These are phyloP conservation scores for Phenacoccus solenopsis DNA, from an alignment of 1,140 invertebrate genomes.

Conservation along the genomic window DNA sequence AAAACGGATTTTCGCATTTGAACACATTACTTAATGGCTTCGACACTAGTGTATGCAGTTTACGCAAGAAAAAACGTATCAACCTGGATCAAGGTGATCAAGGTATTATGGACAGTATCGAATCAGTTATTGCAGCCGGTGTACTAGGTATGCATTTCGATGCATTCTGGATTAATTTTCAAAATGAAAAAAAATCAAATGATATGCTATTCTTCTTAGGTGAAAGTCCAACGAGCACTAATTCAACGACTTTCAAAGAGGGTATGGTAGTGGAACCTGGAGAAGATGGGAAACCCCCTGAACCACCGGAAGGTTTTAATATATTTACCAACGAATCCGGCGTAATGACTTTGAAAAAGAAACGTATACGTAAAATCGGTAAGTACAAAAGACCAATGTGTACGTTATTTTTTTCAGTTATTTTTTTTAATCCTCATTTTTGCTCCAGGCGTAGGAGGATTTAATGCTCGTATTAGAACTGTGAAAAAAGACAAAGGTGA, in stretches of 20 bases:
- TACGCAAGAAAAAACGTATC: slow-evolving; percentile 28
- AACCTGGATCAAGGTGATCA: slow-evolving; percentile 13
- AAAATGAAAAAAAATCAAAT: not conserved
- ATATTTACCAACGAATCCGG: slow-evolving; percentile 68
- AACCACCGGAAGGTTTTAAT: slow-evolving; percentile 70
- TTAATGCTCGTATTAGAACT: slow-evolving; percentile 65
- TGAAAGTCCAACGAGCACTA: not conserved
- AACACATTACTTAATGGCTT: slow-evolving; percentile 56
- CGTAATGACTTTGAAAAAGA: slow-evolving; percentile 60
- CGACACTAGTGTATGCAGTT: slow-evolving; percentile 38
- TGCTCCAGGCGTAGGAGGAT: slow-evolving; percentile 73
- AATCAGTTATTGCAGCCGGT: slow-evolving; percentile 19
- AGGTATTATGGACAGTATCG: not conserved
- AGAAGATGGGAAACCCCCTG: slow-evolving; percentile 47
- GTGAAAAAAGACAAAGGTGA: slow-evolving; percentile 41
- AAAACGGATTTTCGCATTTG: slow-evolving; percentile 63
- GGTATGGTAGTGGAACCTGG: slow-evolving; percentile 63
- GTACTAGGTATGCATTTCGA: slow-evolving; percentile 10
- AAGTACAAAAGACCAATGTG: not conserved
- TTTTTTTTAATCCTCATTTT: slow-evolving; percentile 17
- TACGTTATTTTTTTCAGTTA: not conserved
- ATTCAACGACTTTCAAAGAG: slow-evolving; percentile 47
- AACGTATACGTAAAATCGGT: slow-evolving; percentile 72
- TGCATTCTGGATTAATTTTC: slow-evolving; percentile 16
- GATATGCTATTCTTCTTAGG: not conserved